These are phyloP conservation scores for Lottia scabra DNA, from an alignment of 2,888 invertebrate genomes.

Conservation along the genomic window DNA sequence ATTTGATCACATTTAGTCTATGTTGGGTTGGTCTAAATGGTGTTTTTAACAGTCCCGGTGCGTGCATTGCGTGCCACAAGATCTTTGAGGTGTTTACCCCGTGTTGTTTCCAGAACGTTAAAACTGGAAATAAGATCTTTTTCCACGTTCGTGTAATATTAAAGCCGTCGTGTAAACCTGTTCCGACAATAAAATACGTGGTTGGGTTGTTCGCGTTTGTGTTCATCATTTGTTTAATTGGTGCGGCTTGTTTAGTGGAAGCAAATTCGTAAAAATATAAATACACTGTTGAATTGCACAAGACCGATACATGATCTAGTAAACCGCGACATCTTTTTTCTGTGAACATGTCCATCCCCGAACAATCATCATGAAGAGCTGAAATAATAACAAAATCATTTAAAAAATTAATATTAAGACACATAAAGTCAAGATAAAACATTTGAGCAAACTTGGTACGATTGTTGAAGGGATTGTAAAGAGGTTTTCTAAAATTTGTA, in stretches of 20 bases:
- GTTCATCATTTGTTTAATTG: slow-evolving; percentile 10
- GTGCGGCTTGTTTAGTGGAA: background rate
- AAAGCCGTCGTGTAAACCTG: slow-evolving; percentile 29
- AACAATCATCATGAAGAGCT: background rate
- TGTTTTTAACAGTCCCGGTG: slow-evolving; percentile 34
- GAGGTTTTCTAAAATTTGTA: no score
- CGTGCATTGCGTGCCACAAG: slow-evolving; percentile 26
- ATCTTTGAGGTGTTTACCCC: slow-evolving; percentile 15
- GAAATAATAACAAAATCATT: no score
- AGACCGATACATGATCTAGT: background rate
- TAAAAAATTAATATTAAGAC: no score
- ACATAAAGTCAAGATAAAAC: no score
- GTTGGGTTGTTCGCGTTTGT: slow-evolving; percentile 9
- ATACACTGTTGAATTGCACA: background rate
- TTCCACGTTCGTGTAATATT: background rate
- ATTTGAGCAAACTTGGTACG: no score
- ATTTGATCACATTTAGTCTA: slow-evolving; percentile 12
- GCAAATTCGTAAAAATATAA: slow-evolving; percentile 17
- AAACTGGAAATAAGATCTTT: slow-evolving; percentile 9
- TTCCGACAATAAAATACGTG: slow-evolving; percentile 23
- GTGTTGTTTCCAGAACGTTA: background rate
- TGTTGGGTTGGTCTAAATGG: slow-evolving; percentile 18
- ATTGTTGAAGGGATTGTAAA: no score
- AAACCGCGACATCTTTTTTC: background rate
- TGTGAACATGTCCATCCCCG: background rate